These are phyloP conservation scores for Oreortyx pictus DNA, from an alignment of 2,797 vertebrate genomes.

Conservation along the genomic window DNA sequence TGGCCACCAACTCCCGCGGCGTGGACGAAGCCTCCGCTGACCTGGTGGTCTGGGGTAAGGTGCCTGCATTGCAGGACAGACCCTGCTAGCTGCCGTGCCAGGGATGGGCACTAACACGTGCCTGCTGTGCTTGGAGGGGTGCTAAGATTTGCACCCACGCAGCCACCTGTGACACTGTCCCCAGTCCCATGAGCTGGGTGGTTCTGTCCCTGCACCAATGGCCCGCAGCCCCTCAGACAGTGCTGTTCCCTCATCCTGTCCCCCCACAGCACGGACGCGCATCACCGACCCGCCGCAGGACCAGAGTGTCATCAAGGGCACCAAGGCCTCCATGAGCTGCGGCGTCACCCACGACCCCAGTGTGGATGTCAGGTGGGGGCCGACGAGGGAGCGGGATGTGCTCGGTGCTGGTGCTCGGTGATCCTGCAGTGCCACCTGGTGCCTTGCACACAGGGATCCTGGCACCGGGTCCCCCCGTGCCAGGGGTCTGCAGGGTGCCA, in stretches of 20 bases:
- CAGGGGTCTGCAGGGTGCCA: neutral
- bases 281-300: constrained; percentile 91
- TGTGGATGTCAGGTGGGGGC: constrained; percentile 87
- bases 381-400: neutral
- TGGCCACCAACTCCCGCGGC: constrained; percentile 96
- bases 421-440: constrained; percentile 70
- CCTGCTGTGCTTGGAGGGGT: neutral
- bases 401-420: neutral
- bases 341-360: constrained; percentile 94
- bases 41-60: constrained; percentile 94
- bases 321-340: constrained; percentile 93
- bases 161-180: neutral
- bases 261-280: constrained; percentile 87
- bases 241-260: neutral
- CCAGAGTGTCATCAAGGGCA: constrained; percentile 98
- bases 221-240: fast-evolving
- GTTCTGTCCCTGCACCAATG: neutral
- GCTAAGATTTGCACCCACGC: fast-evolving
- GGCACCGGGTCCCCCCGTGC: fast-evolving
- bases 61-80: fast-evolving
- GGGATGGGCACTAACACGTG: fast-evolving
- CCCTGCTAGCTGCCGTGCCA: neutral
- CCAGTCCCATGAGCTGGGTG: no score
- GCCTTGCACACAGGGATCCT: neutral
- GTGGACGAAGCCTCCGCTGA: constrained; percentile 93